phyloP scores from a whole-genome alignment of 2,797 vertebrate species.

The Xenopus petersii region DNA sequence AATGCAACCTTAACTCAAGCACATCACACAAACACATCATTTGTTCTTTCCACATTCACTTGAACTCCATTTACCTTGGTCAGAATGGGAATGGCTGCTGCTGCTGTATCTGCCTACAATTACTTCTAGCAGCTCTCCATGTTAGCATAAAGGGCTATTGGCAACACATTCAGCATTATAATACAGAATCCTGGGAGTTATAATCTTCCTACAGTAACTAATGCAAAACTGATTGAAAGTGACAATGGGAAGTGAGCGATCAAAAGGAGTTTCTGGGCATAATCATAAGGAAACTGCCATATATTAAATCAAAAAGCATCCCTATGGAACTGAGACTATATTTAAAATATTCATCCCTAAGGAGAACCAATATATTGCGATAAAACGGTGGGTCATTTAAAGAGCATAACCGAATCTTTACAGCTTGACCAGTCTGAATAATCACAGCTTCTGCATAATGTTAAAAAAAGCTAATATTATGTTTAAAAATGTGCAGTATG shows the following conservation, averaged over 20 bases:
- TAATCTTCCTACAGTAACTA: constrained; percentile 12
- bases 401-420: too few species aligned
- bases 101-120: constrained; percentile 27
- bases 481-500: too few species aligned
- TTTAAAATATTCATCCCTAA: constrained; percentile 5
- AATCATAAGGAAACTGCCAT: constrained; percentile 37
- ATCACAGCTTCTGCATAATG: too few species aligned
- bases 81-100: constrained; percentile 37
- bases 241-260: constrained; percentile 29
- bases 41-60: constrained; percentile 32
- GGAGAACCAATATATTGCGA: not conserved
- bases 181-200: constrained; percentile 24
- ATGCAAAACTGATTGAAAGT: constrained; percentile 26
- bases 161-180: constrained; percentile 12
- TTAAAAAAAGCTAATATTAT: too few species aligned
- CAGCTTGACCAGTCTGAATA: too few species aligned
- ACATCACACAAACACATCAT: constrained; percentile 10
- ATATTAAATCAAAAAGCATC: not conserved
- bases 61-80: constrained; percentile 37
- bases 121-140: constrained; percentile 18
- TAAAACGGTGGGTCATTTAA: too few species aligned
- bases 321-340: not conserved
- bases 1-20: constrained; percentile 1
- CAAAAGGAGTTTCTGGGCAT: constrained; percentile 21
- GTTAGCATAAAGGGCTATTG: constrained; percentile 46